Base-by-base conservation (phyloP, 2,888 invertebrate species). In the Ophion obscuratus region DNA sequence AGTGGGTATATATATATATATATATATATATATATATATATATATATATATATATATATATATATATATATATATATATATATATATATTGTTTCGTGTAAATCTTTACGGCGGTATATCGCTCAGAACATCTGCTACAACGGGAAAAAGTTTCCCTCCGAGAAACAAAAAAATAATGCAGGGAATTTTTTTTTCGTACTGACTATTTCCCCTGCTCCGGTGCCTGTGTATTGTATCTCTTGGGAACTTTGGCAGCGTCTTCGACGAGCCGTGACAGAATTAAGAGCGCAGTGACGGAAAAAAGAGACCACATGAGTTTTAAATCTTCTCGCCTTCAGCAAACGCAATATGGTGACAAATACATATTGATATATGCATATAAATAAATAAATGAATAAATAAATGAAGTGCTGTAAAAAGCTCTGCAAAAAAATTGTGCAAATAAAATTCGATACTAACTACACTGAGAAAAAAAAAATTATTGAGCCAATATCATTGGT, bases 241-340 rank as follows among this genome's bases (percentile, higher is more conserved):
- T 64, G 20, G 53, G 44, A 71, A 31, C 66, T 79, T 75, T 59
- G 66, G 76, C 47, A 78, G 61, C 75, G 61, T 82, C 70, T 80
- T 76, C 83, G 76, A 83, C 76, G 79, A 83, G 83, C 83, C 67
- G 71, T 67, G 59, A 61, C 61, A 73, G 78, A 76, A 80, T 31
- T 73, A 62, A 24, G 61, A 67, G 75, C 5, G 53, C 47, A 4
- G 44, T 53, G 70, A 31, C 17, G 62, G n/a, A 66, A 66, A 75
- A 14, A 44, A 73, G 31, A 74, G 36, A 27, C 36, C 53, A 36
- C 68, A 76, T 59, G 64, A 76, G 76, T 59, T 80, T 84, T 31
- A 75, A 24, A 24, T 71, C 68, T 84, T 81, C 76, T 81, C 47
- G 74, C 40, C 36, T 79, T 27, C 5, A 31, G 47, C 66, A 40